Base-by-base conservation (phyloP, 23 tunicate genomes). In the Styela plicata region DNA sequence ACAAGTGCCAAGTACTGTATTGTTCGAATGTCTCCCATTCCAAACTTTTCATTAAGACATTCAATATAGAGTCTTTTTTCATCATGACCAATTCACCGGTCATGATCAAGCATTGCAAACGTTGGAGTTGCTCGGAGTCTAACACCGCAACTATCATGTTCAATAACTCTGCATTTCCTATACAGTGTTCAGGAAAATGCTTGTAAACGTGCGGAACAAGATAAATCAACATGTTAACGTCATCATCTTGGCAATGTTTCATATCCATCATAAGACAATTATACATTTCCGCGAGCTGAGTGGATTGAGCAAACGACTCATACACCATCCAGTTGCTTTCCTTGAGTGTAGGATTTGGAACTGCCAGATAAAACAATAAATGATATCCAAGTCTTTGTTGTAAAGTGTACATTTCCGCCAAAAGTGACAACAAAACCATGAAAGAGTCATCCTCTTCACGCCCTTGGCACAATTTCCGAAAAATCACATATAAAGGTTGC, bases 11-110 rank as follows among this genome's bases (percentile, higher is more conserved):
- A 25, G 85, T 86, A 57, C 90, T 83, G 75, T 88, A 93, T 61
- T 93, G 98, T 71, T 93, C 98, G 68, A 93, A 93, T 3, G 86
- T 88, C 69, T 88, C 94, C 98, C 98, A 93, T 53, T 93, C 89
- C 35, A 93, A 81, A 82, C 98, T 93, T 24, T 93, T 82, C 87
- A 89, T 68, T n/a, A 93, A 36, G 32, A 85, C 79, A 35, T 81
- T 88, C 26, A 93, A 79, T 0, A 75, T 82, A 33, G 79, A 69
- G 20, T 93, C 93, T 68, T 82, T 85, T 63, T 85, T 85, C 93
- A 88, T 88, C 93, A 93, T 93, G 22, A 77, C 64, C 77, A 93
- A 64, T 29, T 87, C 89, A 2, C 98, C 98, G 35, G 64, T 85
- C 98, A 93, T 93, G 69, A 93, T 37, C 33, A 85, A 63, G 76